Evolutionary conservation across 2,888 invertebrate species (phyloP).

Genomic region (Drosophila subquinaria): DNA sequence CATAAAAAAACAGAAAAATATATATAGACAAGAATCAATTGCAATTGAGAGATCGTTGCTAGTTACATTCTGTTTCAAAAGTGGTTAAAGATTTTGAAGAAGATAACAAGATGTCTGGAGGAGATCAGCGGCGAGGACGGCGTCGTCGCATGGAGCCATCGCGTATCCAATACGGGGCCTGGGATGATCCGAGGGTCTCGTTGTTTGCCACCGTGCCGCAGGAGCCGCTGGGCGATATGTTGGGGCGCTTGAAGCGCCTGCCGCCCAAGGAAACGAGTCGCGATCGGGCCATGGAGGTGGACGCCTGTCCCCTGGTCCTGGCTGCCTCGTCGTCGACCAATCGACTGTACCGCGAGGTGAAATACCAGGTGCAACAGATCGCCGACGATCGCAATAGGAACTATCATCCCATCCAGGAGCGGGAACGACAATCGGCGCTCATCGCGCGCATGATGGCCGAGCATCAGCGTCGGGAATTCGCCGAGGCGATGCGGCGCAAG

Average conservation of each 20-base stretch:
- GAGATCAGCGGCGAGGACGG: constrained; percentile 26
- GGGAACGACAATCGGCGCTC: constrained; percentile 31
- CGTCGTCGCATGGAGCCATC: constrained; percentile 36
- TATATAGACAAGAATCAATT: too few relatives aligned
- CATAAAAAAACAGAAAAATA: neutral
- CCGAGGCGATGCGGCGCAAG: constrained; percentile 34
- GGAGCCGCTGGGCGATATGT: constrained; percentile 24
- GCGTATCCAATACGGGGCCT: constrained; percentile 59
- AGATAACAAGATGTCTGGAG: constrained; percentile 9
- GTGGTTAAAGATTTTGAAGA: too few relatives aligned
- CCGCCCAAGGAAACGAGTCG: constrained; percentile 10
- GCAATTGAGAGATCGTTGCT: too few relatives aligned
- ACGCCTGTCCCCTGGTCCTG: constrained; percentile 44
- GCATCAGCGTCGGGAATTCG: constrained; percentile 40
- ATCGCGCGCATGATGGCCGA: constrained; percentile 45
- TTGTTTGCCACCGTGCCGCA: constrained; percentile 61
- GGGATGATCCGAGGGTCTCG: constrained; percentile 58
- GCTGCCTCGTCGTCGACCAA: constrained; percentile 19
- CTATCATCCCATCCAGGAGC: constrained; percentile 35
- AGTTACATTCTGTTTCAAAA: too few relatives aligned
- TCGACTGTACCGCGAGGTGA: constrained; percentile 44
- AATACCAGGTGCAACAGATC: constrained; percentile 63
- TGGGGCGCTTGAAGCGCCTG: constrained; percentile 8
- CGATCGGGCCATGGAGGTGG: constrained; percentile 24
- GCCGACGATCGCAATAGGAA: constrained; percentile 59